These are phyloP conservation scores for Pogoniulus pusillus DNA, from an alignment of 2,797 vertebrate species.

Conservation along the genomic window DNA sequence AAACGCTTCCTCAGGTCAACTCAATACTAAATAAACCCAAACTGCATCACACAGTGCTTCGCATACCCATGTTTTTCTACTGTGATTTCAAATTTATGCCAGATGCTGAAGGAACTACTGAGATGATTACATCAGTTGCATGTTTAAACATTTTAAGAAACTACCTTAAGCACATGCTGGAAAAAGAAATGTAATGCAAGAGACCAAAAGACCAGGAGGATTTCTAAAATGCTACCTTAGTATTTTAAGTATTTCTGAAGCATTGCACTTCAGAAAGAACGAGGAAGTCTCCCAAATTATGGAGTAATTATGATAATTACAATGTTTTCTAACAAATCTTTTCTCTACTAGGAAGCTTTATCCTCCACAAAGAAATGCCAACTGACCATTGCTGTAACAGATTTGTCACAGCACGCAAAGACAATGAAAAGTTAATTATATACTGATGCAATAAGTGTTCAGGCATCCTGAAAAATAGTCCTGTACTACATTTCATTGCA, in stretches of 20 bases:
- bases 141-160: not conserved
- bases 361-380: not conserved
- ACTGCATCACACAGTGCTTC: not conserved
- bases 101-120: not conserved
- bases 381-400: constrained; percentile 14
- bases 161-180: not conserved
- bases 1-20: not conserved
- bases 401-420: constrained; percentile 6
- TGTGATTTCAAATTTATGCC: not conserved
- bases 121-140: not conserved
- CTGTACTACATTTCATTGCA: constrained; percentile 38
- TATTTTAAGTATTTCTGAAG: not conserved
- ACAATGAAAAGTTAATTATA: constrained; percentile 57
- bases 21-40: not conserved
- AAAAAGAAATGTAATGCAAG: not conserved
- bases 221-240: not conserved
- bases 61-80: not conserved
- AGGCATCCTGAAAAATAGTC: constrained; percentile 46
- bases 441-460: constrained; percentile 41
- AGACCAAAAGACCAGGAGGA: not conserved
- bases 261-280: not conserved
- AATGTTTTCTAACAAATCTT: not conserved
- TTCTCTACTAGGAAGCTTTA: not conserved
- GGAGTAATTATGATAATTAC: not conserved
- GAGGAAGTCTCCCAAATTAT: not conserved